Conservation (phyloP, 2,797 vertebrate species). For the Bucorvus abyssinicus region DNA sequence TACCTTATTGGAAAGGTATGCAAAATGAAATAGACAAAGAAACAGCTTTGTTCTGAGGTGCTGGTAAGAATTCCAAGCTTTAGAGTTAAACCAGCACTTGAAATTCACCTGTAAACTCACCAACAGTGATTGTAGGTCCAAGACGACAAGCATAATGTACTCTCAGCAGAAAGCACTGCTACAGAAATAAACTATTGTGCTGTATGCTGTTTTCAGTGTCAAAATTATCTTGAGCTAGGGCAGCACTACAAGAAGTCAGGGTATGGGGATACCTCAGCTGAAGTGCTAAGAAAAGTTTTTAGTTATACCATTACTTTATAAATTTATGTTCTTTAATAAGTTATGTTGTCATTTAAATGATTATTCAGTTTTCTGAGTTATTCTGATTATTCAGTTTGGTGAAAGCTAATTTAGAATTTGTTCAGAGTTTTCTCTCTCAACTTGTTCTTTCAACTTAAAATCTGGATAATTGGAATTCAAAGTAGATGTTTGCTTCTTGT, state of each 20-base stretch:
- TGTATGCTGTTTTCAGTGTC: not conserved
- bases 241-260: not conserved
- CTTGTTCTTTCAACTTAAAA: not conserved
- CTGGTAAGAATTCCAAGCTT: not conserved
- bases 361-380: not conserved
- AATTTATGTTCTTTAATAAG: not conserved
- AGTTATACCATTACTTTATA: not conserved
- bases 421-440: not conserved
- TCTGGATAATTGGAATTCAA: not conserved
- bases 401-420: not conserved
- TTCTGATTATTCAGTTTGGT: not conserved
- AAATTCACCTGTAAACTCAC: not conserved
- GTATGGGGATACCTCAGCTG: not conserved
- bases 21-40: not conserved
- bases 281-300: not conserved
- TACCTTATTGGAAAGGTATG: not conserved
- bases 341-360: not conserved
- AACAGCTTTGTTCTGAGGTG: not conserved
- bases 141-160: not conserved
- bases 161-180: not conserved
- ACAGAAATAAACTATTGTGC: not conserved
- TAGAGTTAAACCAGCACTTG: not conserved
- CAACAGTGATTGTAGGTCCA: not conserved
- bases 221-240: not conserved
- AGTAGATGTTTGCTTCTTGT: not conserved